Evolutionary conservation across 2,113 vertebrate genomes (phyloP), one percentile per base, ranked within the genome.

Genomic region (Microtus oregoni): DNA sequence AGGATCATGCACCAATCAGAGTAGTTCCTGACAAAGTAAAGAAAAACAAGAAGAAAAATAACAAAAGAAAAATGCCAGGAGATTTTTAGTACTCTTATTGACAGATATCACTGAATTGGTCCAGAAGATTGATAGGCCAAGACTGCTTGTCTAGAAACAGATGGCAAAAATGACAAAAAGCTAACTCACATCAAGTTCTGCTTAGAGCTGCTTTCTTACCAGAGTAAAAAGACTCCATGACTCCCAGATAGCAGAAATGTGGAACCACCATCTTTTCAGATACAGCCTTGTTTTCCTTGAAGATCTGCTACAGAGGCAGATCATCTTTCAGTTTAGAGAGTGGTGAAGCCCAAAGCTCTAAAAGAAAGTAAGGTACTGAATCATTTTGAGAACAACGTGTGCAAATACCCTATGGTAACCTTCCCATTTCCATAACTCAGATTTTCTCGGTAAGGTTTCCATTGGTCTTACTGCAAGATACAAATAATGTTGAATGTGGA

Each of bases 1-100:
- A 94, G 90, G 38, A 55, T 95, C 76, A 68, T 92, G 38, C 65
- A 47, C 50, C 52, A 91, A 88, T 77, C 67, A 76, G 15, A 75
- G 61, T 61, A 77, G 55, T 78, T 96, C 72, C 65, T 3, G 44
- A 70, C 7, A 24, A 88, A 88, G n/a, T 65, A 52, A 89, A 65
- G 1, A 2, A 70, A 75, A 77, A 75, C 50, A 19, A n/a, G 10
- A 11, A 82, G 11, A 50, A 35, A n/a, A 58, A 91, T 61, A 82
- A 41, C 11, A 38, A 65, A 52, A 41, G 11, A 30, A 82, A 81
- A 76, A 61, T 35, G 2, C 38, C 50, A 86, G 24, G 58, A 68
- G 12, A 94, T 78, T 41, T 41, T 41, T 41, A 92, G 65, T 32
- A 28, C 38, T 24, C 41, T 83, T 86, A 15, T 28, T 52, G 52